Percentiles rank a stretch among this genome's conserved stretches.
Evolutionary conservation across 2,797 vertebrate species (phyloP).

Genomic region (Characodon lateralis): DNA sequence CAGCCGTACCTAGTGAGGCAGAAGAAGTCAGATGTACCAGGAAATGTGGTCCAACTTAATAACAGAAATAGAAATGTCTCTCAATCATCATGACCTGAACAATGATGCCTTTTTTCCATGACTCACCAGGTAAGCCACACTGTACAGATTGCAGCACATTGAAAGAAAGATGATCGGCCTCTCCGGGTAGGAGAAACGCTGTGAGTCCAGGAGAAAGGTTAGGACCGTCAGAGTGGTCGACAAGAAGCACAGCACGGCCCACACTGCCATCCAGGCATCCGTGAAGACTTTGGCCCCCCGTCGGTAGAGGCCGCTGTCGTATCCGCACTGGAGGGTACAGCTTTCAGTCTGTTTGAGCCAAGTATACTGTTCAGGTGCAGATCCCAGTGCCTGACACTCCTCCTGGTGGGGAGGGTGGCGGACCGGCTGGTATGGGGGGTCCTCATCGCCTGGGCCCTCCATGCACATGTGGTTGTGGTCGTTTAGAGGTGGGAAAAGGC

Average conservation of each 20-base stretch:
- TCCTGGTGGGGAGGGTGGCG: constrained; percentile 90
- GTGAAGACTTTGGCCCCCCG: constrained; percentile 94
- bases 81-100: neutral
- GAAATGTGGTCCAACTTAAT: neutral
- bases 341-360: constrained; percentile 93
- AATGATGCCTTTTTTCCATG: neutral
- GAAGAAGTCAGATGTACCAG: neutral
- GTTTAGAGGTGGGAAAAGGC: constrained; percentile 96
- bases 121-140: constrained; percentile 92
- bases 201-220: constrained; percentile 96
- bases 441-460: constrained; percentile 96
- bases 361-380: constrained; percentile 89
- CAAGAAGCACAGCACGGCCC: constrained; percentile 96
- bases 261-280: constrained; percentile 96
- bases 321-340: constrained; percentile 94
- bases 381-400: constrained; percentile 89
- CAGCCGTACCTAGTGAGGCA: constrained; percentile 80
- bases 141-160: constrained; percentile 99
- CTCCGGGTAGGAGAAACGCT: constrained; percentile 96
- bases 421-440: constrained; percentile 84
- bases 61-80: neutral
- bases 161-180: constrained; percentile 98
- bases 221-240: constrained; percentile 96
- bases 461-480: constrained; percentile 99
- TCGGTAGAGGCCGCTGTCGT: constrained; percentile 91